These are phyloP conservation scores for Varanus komodoensis DNA, from an alignment of 2,113 vertebrate species.

Conservation along the genomic window DNA sequence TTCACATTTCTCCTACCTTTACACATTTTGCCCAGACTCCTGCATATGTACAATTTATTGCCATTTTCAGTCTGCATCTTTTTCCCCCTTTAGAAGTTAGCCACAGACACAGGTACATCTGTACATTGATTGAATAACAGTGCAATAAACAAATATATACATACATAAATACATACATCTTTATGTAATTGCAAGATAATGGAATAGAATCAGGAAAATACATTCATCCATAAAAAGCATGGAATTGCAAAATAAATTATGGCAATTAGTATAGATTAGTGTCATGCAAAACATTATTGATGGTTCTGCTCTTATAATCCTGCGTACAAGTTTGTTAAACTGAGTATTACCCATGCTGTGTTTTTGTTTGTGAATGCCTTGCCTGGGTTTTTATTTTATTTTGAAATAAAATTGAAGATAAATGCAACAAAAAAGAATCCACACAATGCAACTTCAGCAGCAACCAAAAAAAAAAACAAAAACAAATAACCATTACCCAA, in stretches of 20 bases:
- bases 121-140: background rate
- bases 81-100: background rate
- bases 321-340: background rate
- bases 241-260: background rate
- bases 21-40: too few species aligned
- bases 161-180: too few species aligned
- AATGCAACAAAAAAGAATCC: too few species aligned
- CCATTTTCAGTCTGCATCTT: background rate
- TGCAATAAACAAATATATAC: background rate
- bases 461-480: too few species aligned
- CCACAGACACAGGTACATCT: background rate
- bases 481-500: too few species aligned
- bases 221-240: background rate
- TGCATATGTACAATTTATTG: background rate
- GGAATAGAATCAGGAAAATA: background rate
- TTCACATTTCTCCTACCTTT: too few species aligned
- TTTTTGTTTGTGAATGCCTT: background rate
- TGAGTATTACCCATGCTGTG: background rate
- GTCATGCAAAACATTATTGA: background rate
- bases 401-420: too few species aligned
- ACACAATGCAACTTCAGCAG: too few species aligned
- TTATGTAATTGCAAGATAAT: background rate
- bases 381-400: too few species aligned
- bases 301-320: background rate
- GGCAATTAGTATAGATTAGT: background rate